phyloP scores from a whole-genome alignment of 2,113 vertebrate genomes.

The Megaptera novaeangliae region DNA sequence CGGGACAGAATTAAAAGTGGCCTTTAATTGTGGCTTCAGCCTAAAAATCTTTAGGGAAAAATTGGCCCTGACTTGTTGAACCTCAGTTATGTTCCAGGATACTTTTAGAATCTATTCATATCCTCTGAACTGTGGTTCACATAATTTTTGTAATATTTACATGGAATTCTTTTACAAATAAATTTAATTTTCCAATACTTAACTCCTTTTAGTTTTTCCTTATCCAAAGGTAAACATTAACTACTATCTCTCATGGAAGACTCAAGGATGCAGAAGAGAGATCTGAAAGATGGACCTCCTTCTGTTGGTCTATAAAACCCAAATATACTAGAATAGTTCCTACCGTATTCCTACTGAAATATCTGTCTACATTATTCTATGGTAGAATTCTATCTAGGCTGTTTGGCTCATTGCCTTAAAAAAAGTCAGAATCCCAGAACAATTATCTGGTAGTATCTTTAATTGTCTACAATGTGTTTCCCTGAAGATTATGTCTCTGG shows the following conservation, averaged over 20 bases:
- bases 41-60: constrained; percentile 68
- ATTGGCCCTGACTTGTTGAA: constrained; percentile 65
- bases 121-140: constrained; percentile 28
- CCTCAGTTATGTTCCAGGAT: constrained; percentile 63
- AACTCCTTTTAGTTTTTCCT: constrained; percentile 19
- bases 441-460: neutral
- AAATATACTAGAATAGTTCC: neutral
- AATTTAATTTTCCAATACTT: constrained; percentile 37
- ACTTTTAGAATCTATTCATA: constrained; percentile 74
- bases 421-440: neutral
- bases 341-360: neutral
- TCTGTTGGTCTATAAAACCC: neutral
- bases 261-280: neutral
- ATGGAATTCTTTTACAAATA: constrained; percentile 45
- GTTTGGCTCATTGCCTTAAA: neutral
- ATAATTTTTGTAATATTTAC: constrained; percentile 47
- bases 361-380: neutral
- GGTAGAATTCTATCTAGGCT: neutral
- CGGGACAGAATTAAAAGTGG: constrained; percentile 64
- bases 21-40: constrained; percentile 76
- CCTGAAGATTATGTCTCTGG: constrained; percentile 8
- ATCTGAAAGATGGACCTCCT: neutral
- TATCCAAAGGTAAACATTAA: constrained; percentile 17
- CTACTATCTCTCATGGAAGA: neutral
- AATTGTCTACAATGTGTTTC: constrained; percentile 13